Percentiles rank a stretch among this genome's conserved stretches.
Evolutionary conservation across 2,113 vertebrate genomes (phyloP).

Genomic region (Corapipo altera): DNA sequence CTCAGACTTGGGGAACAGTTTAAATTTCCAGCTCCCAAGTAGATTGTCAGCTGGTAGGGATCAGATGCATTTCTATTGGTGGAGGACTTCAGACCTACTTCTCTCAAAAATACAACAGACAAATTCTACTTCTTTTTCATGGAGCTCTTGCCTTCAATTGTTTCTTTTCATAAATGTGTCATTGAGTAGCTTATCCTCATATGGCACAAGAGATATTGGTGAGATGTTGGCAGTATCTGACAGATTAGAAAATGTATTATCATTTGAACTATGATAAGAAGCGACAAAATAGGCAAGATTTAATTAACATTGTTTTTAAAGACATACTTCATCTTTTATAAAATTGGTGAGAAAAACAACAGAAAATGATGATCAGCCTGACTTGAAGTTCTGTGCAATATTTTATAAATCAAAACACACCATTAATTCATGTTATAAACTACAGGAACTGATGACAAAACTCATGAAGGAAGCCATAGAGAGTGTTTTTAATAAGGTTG

Average conservation of each 20-base stretch:
- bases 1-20: neutral
- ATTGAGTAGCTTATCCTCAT: neutral
- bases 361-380: neutral
- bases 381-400: neutral
- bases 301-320: neutral
- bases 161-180: neutral
- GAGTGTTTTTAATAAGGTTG: neutral
- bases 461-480: neutral
- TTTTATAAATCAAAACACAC: neutral
- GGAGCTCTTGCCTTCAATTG: neutral
- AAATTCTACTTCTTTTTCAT: neutral
- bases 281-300: neutral
- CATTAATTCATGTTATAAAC: neutral
- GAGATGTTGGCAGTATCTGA: neutral
- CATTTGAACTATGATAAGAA: neutral
- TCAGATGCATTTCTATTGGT: neutral
- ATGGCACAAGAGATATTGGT: neutral
- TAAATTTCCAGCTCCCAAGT: neutral
- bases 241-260: neutral
- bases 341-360: neutral
- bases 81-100: neutral
- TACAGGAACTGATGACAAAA: neutral
- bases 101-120: neutral
- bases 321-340: neutral
- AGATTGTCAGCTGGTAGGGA: neutral